Base-by-base conservation (phyloP, 2,113 vertebrate species). In the Chaetorhynchus papuensis region DNA sequence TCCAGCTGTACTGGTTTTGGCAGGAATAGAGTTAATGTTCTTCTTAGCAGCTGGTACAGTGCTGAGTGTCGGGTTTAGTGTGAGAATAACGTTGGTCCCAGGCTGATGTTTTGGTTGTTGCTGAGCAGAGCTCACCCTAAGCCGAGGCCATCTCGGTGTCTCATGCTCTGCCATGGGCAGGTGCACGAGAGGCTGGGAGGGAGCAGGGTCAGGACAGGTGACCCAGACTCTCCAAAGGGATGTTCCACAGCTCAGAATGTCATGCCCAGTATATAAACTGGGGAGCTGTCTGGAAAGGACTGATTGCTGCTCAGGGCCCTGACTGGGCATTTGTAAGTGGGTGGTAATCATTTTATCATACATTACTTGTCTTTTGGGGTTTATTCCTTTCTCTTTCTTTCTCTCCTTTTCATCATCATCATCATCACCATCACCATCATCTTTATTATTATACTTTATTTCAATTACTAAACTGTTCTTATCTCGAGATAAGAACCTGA, bases 311-410 rank as follows among this genome's bases (percentile, higher is more conserved):
- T 76, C 8, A 27, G 17, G 63, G 11, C 14, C 14, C n/a, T 41
- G 63, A 42, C 17, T 61, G 22, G 14, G 17, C 30, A 11, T 27
- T 42, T 26, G 4, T 27, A 42, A 76, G 14, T 0, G 0, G 26
- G 24, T 61, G 17, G 39, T 47, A 17, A 27, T 21, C 2, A 76
- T 49, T 68, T 20, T 49, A 33, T 31, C 31, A 30, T 16, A 27
- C 9, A 54, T 23, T 47, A 35, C 17, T 41, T 49, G 5, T 27
- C 30, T 69, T 61, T 47, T 35, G 24, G 4, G 3, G 7, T 35
- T 69, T 42, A 35, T 61, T 54, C 15, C 9, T 30, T 24, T n/a
- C 12, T 61, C 20, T 45, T 37, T 82, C 28, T 65, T 26, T 64
- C 50, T 54, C 17, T 69, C 7, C 14, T 68, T 31, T n/a, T 82